phyloP scores from a whole-genome alignment of 2,888 invertebrate species.

The Conchocele bisecta region DNA sequence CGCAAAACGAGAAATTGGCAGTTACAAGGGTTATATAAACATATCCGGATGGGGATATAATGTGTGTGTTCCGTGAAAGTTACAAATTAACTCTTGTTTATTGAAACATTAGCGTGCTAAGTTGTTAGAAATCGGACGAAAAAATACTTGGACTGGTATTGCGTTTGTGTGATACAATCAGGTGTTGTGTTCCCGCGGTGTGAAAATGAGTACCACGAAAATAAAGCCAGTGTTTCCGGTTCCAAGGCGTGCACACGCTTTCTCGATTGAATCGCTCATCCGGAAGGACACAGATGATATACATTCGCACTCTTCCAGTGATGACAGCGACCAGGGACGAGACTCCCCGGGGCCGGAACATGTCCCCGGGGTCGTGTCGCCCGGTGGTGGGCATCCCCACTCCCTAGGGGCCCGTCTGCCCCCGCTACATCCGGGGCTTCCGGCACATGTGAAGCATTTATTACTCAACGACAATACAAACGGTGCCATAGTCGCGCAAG shows the following conservation, averaged over 20 bases:
- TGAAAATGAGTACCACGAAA: constrained; percentile 29
- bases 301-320: constrained; percentile 12
- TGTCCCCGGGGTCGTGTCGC: constrained; percentile 16
- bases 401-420: constrained; percentile 40
- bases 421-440: constrained; percentile 47
- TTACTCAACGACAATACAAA: constrained; percentile 25
- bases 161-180: too few species aligned
- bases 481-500: constrained; percentile 10
- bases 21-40: too few species aligned
- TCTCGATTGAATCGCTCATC: constrained; percentile 55
- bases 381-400: not conserved
- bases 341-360: not conserved
- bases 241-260: constrained; percentile 43
- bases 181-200: too few species aligned
- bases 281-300: constrained; percentile 25
- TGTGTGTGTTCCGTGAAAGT: too few species aligned
- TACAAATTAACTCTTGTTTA: too few species aligned
- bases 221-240: constrained; percentile 43
- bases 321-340: constrained; percentile 46
- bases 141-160: too few species aligned
- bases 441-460: constrained; percentile 45
- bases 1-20: too few species aligned
- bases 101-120: too few species aligned
- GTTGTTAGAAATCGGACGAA: too few species aligned
- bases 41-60: too few species aligned